These are phyloP conservation scores for Psilopogon haemacephalus DNA, from an alignment of 2,113 vertebrate genomes.

Conservation along the genomic window DNA sequence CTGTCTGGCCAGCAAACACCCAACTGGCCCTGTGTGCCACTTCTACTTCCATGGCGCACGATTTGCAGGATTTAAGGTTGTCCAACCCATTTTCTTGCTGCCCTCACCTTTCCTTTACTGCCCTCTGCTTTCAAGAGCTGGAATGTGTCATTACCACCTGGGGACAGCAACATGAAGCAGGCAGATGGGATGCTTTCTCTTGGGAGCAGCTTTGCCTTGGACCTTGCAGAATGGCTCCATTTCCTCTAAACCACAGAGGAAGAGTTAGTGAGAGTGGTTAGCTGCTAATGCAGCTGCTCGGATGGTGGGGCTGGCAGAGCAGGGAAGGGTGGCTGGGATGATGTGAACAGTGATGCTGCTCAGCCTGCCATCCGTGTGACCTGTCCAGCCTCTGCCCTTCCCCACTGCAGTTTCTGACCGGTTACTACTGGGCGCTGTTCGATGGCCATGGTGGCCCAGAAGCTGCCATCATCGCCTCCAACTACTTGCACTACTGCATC, in stretches of 20 bases:
- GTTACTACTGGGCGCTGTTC: slow-evolving; percentile 80
- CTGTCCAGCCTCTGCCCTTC: not conserved
- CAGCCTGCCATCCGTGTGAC: not conserved
- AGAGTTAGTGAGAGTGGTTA: accelerated
- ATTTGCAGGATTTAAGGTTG: not conserved
- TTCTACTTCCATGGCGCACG: not conserved
- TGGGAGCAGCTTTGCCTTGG: not conserved
- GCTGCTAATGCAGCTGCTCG: not conserved
- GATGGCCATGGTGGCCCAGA: slow-evolving; percentile 77
- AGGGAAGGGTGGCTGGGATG: not conserved
- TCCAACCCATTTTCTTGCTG: not conserved
- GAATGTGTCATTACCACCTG: not conserved
- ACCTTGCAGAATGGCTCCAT: not conserved
- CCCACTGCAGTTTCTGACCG: slow-evolving; percentile 65
- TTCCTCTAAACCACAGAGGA: not conserved
- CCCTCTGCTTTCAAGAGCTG: not conserved
- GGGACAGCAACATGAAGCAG: not conserved
- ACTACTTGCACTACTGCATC: slow-evolving; percentile 80
- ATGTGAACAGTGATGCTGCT: accelerated
- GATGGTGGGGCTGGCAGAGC: not conserved
- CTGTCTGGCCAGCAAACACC: accelerated
- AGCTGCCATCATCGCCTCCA: slow-evolving; percentile 77
- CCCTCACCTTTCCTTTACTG: not conserved
- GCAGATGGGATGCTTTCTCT: not conserved
- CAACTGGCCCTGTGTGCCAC: not conserved